Evolutionary conservation across 2,797 vertebrate genomes (phyloP).

Genomic region (Galaxias olidus): DNA sequence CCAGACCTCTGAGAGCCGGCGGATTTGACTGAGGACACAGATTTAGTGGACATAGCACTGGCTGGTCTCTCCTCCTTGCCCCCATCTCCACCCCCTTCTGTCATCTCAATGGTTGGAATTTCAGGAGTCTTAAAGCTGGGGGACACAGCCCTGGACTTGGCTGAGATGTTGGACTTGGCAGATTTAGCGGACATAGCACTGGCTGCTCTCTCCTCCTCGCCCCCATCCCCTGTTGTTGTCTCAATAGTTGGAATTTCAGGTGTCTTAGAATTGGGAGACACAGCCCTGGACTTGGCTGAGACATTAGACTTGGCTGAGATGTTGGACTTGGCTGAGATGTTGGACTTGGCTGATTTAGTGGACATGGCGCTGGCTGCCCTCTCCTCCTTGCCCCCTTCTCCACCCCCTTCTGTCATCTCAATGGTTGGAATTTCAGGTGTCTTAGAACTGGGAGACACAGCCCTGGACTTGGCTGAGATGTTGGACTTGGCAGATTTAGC

Average conservation of each 20-base stretch:
- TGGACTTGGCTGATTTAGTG: too few species aligned
- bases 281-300: too few species aligned
- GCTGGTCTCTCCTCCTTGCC: constrained; percentile 24
- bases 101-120: constrained; percentile 43
- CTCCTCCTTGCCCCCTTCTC: constrained; percentile 27
- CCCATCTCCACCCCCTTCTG: constrained; percentile 29
- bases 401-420: constrained; percentile 34
- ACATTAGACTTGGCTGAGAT: too few species aligned
- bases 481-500: background rate
- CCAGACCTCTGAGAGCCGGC: background rate
- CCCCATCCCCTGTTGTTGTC: constrained; percentile 15
- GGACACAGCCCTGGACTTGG: constrained; percentile 20
- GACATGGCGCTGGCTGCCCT: background rate
- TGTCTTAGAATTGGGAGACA: too few species aligned
- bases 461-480: constrained; percentile 3
- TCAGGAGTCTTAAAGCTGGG: constrained; percentile 19
- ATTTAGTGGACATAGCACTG: constrained; percentile 51
- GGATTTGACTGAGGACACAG: constrained; percentile 41
- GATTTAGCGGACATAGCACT: constrained; percentile 12
- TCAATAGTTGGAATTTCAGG: too few species aligned
- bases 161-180: too few species aligned
- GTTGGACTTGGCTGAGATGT: background rate
- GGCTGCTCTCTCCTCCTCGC: constrained; percentile 16
- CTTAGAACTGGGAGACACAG: constrained; percentile 17
- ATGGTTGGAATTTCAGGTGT: constrained; percentile 40